A percentile compares a stretch with the other conserved stretches of the same genome.
Evolutionary conservation across 2,797 vertebrate species (phyloP).

Genomic region (Schizothorax lantsangensis): DNA sequence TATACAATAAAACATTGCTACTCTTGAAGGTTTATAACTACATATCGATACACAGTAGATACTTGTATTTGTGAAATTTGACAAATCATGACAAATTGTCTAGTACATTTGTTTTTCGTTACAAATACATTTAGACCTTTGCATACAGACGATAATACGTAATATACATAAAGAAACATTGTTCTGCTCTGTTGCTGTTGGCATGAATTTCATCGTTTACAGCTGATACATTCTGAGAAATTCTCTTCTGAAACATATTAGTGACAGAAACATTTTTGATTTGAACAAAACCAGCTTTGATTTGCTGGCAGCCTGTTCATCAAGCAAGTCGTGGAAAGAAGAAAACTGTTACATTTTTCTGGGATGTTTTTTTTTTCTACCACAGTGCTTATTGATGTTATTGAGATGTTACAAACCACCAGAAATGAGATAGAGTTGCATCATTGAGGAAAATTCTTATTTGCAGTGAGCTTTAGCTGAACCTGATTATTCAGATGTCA

Average conservation of each 20-base stretch:
- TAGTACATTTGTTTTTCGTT: neutral
- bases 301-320: conserved; percentile 9
- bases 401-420: neutral
- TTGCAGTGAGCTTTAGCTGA: conserved; percentile 23
- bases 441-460: conserved; percentile 27
- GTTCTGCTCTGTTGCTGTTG: conserved; percentile 26
- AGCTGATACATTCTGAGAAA: conserved; percentile 10
- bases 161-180: conserved; percentile 14
- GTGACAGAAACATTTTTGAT: neutral
- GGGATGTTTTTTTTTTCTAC: neutral
- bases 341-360: neutral
- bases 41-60: conserved; percentile 31
- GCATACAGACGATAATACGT: conserved; percentile 12
- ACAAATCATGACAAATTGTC: conserved; percentile 22
- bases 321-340: neutral
- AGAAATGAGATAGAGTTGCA: conserved; percentile 2
- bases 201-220: neutral
- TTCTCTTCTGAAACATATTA: neutral
- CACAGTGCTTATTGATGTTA: conserved; percentile 10
- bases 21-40: conserved; percentile 26
- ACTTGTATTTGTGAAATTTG: conserved; percentile 21
- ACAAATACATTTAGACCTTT: conserved; percentile 34
- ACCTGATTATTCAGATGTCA: conserved; percentile 13
- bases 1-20: conserved; percentile 53
- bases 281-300: neutral